Base-by-base conservation (phyloP, 1,140 invertebrate genomes). In the Drosophila saltans region DNA sequence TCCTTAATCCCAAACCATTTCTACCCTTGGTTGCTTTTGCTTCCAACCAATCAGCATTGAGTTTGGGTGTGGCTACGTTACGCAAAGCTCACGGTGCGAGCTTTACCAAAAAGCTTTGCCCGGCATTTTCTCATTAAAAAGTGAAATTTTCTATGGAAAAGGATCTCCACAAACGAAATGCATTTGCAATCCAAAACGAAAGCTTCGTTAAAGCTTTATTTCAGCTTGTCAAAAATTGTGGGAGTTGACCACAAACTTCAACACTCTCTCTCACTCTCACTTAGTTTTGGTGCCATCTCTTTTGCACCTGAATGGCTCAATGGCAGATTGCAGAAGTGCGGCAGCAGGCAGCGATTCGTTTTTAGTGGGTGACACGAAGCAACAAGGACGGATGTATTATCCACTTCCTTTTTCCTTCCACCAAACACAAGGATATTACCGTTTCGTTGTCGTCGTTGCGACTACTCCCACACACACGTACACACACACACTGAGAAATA, bases 301-400 rank as follows among this genome's bases (percentile, higher is more conserved):
- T 10, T 81, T 58, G 45, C 78, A 43, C 45, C 57, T 56, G 16
- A 28, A 62, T 59, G 69, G 59, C 60, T 72, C 72, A 66, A 65
- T 78, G 60, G 40, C 52, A 72, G 75, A 75, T 76, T 76, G 61
- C 77, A 77, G 80, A 88, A 89, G 84, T 88, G 45, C 45, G 21
- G 39, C 39, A 40, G 39, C 39, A 48, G 83, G 83, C 83, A 82
- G 77, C 70, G 83, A 52, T 52, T 52, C 83, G 84, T 91, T 91
- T 91, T 90, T 91, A 91, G 86, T 91, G 91, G 91, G 91, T 91
- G 91, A 92, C 91, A 92, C 89, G 91, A 92, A 92, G 91, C 91
- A 92, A 92, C 91, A 92, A 92, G 91, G 91, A 92, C 91, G 91
- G 91, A 92, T 92, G 91, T 92, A 92, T 92, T 92, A 92, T 92